These are phyloP conservation scores for Stenoptilia bipunctidactyla DNA, from an alignment of 2,888 invertebrate species.

Conservation along the genomic window DNA sequence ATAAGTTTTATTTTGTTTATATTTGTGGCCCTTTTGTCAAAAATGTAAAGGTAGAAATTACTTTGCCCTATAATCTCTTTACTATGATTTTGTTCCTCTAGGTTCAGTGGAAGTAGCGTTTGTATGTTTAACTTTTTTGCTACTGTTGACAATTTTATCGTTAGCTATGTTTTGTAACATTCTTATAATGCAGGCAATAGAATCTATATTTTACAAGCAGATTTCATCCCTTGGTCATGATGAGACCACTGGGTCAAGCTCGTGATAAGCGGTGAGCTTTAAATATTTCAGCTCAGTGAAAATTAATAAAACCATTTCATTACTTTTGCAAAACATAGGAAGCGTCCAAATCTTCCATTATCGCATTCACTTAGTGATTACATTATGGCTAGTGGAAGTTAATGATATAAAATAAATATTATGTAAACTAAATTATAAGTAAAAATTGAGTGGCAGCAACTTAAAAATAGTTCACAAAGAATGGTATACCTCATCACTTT, in stretches of 20 bases:
- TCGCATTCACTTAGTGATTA: conserved; percentile 60
- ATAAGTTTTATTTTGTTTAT: no score
- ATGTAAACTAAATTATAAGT: conserved; percentile 56
- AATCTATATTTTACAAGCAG: background rate
- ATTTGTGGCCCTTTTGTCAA: no score
- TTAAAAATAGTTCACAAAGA: conserved; percentile 68
- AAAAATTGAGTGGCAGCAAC: conserved; percentile 68
- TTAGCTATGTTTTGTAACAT: no score
- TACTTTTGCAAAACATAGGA: conserved; percentile 48
- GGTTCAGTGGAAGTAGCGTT: conserved; percentile 3
- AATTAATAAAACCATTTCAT: conserved; percentile 38
- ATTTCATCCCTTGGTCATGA: background rate
- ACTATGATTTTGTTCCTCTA: conserved; percentile 11
- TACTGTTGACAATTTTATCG: no score
- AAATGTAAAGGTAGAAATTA: no score
- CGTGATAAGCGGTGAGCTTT: conserved; percentile 50
- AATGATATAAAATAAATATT: conserved; percentile 46
- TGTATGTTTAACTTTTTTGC: no score
- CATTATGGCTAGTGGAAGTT: conserved; percentile 62
- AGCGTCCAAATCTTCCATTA: conserved; percentile 68
- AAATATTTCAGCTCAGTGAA: conserved; percentile 34
- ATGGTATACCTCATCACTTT: conserved; percentile 89
- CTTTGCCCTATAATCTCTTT: conserved; percentile 22
- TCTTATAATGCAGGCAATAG: background rate
- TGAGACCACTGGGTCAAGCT: conserved; percentile 33